Conservation (phyloP, 2,797 vertebrate genomes). For the Myiothlypis chrysogaster region DNA sequence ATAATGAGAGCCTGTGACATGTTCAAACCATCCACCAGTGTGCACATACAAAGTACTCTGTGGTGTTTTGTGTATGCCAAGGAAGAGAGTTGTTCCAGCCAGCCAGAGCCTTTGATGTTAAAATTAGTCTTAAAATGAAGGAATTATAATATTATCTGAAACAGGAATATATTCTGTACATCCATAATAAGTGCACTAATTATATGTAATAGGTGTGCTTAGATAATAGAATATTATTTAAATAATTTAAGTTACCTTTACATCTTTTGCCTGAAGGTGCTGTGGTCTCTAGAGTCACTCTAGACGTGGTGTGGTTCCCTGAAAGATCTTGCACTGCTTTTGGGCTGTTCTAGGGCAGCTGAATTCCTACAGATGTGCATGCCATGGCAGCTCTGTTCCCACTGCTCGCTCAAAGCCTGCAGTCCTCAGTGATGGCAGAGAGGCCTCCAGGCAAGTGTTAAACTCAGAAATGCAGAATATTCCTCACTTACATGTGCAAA, state of each 20-base stretch:
- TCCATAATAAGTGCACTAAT: not conserved
- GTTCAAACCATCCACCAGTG: not conserved
- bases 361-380: rapidly evolving
- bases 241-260: not conserved
- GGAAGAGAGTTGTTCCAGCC: not conserved
- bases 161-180: not conserved
- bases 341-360: not conserved
- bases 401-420: not conserved
- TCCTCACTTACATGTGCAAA: not conserved
- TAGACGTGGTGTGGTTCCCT: not conserved
- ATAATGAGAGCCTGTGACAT: not conserved
- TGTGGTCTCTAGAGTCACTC: not conserved
- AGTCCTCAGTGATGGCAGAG: rapidly evolving
- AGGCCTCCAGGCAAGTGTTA: not conserved
- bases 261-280: not conserved
- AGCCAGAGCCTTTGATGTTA: not conserved
- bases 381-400: not conserved
- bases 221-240: not conserved
- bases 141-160: not conserved
- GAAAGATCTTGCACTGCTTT: not conserved
- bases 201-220: not conserved
- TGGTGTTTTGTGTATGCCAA: not conserved
- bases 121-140: not conserved
- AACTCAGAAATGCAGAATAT: not conserved
- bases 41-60: not conserved